Percentiles rank a stretch among this genome's conserved stretches.
Conservation (phyloP, 1,140 invertebrate genomes). For the Drosophila hydei region DNA sequence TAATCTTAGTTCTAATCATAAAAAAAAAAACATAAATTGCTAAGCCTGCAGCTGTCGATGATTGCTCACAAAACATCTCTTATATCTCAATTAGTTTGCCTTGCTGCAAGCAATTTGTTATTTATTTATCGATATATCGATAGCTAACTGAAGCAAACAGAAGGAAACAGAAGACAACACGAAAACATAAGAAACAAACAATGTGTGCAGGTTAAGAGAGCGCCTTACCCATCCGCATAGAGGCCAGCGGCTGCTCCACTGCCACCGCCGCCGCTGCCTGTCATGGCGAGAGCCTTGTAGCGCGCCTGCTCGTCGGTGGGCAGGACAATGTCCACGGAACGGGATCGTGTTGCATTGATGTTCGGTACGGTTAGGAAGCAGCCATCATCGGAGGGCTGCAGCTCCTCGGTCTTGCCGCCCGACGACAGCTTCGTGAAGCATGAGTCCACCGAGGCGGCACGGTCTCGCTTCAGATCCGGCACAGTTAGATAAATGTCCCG, state of each 20-base stretch:
- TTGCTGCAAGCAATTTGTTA: too few relatives aligned
- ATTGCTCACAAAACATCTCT: too few relatives aligned
- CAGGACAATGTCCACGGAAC: constrained; percentile 95
- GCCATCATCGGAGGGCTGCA: constrained; percentile 86
- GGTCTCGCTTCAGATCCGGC: constrained; percentile 91
- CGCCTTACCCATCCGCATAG: constrained; percentile 64
- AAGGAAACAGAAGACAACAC: constrained; percentile 16
- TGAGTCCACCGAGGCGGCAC: constrained; percentile 93
- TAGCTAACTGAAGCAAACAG: not conserved
- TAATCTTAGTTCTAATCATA: too few relatives aligned
- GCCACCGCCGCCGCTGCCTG: constrained; percentile 70
- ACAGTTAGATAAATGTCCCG: constrained; percentile 92
- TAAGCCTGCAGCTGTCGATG: too few relatives aligned
- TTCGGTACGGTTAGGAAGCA: constrained; percentile 88
- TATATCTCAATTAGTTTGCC: too few relatives aligned
- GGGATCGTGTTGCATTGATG: constrained; percentile 89
- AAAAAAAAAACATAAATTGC: too few relatives aligned
- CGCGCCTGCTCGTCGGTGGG: constrained; percentile 93
- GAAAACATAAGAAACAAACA: constrained; percentile 32
- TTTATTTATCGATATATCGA: not conserved
- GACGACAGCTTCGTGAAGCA: constrained; percentile 90
- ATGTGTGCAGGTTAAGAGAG: not conserved
- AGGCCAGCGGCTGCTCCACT: constrained; percentile 36
- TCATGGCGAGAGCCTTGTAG: constrained; percentile 91
- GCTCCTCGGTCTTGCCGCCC: constrained; percentile 87